A percentile compares a stretch with the other conserved stretches of the same genome.
Evolutionary conservation across 2,888 invertebrate genomes (phyloP).

Genomic region (Mallateleia sp.): DNA sequence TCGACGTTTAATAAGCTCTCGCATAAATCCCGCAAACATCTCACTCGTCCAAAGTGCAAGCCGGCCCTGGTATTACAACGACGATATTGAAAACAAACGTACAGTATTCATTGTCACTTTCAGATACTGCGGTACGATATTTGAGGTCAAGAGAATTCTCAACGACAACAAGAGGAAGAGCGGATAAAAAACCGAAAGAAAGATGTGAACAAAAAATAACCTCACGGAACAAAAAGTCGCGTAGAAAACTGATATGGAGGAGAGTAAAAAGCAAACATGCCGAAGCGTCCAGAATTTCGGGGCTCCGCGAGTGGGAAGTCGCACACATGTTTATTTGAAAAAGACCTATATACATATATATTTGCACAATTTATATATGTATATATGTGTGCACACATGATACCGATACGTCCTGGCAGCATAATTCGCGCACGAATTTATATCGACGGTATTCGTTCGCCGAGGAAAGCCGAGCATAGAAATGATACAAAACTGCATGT

Average conservation of each 20-base stretch:
- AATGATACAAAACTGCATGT: constrained; percentile 86
- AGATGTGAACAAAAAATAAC: constrained; percentile 18
- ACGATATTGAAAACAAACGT: constrained; percentile 58
- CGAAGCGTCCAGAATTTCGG: constrained; percentile 50
- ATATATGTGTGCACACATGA: constrained; percentile 54
- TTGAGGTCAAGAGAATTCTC: constrained; percentile 60
- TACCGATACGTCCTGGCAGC: constrained; percentile 73
- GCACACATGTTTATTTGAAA: constrained; percentile 67
- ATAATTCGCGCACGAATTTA: constrained; percentile 64
- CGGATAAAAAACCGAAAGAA: constrained; percentile 20
- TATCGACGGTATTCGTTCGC: constrained; percentile 40
- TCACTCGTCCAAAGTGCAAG: constrained; percentile 41
- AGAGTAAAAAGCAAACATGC: constrained; percentile 31
- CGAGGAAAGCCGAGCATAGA: constrained; percentile 58
- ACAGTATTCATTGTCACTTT: constrained; percentile 66
- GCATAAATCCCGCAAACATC: constrained; percentile 42
- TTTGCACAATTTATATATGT: constrained; percentile 20
- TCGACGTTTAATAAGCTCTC: constrained; percentile 22
- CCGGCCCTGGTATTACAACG: constrained; percentile 62
- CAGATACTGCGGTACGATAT: constrained; percentile 54
- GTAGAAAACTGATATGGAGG: constrained; percentile 27
- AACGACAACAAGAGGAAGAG: constrained; percentile 20
- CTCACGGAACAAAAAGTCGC: constrained; percentile 18
- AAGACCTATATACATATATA: constrained; percentile 76
- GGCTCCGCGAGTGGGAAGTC: constrained; percentile 44